Percentiles rank a stretch among this genome's conserved stretches.
Evolutionary conservation across 2,888 invertebrate genomes (phyloP).

Genomic region (Pycnomerus fuliginosus): DNA sequence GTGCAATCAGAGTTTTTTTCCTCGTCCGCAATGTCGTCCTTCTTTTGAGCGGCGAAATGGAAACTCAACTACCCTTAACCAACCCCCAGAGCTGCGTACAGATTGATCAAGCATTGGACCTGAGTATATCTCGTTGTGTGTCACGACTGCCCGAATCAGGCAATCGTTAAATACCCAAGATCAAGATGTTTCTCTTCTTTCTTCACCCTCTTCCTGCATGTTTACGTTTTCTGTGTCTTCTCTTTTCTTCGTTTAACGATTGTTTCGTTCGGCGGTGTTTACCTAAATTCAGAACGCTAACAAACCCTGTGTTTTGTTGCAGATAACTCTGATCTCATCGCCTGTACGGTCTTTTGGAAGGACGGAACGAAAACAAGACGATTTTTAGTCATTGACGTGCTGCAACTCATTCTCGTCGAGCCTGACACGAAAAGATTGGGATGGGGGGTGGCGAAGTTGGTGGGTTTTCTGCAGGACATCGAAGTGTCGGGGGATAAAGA

Average conservation of each 20-base stretch:
- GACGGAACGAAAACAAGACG: slow-evolving; percentile 86
- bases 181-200: not conserved
- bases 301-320: slow-evolving; percentile 43
- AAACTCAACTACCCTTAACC: slow-evolving; percentile 85
- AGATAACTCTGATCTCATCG: slow-evolving; percentile 98
- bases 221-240: slow-evolving; percentile 2
- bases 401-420: slow-evolving; percentile 95
- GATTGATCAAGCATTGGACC: slow-evolving; percentile 91
- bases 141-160: slow-evolving; percentile 45
- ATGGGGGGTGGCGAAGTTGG: slow-evolving; percentile 97
- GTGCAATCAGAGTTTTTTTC: slow-evolving; percentile 92
- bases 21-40: slow-evolving; percentile 79
- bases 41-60: slow-evolving; percentile 76
- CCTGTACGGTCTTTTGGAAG: slow-evolving; percentile 89
- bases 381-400: slow-evolving; percentile 94
- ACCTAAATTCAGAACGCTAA: slow-evolving; percentile 7
- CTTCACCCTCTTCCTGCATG: not conserved
- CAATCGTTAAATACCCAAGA: slow-evolving; percentile 41
- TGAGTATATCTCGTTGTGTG: slow-evolving; percentile 71
- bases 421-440: slow-evolving; percentile 93
- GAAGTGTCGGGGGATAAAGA: slow-evolving; percentile 96
- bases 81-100: slow-evolving; percentile 87
- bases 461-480: slow-evolving; percentile 93
- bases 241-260: slow-evolving; percentile 37
- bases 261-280: slow-evolving; percentile 36